Percentiles rank a stretch among this genome's conserved stretches.
phyloP scores from a whole-genome alignment of 2,113 vertebrate genomes.

The Perognathus longimembris region DNA sequence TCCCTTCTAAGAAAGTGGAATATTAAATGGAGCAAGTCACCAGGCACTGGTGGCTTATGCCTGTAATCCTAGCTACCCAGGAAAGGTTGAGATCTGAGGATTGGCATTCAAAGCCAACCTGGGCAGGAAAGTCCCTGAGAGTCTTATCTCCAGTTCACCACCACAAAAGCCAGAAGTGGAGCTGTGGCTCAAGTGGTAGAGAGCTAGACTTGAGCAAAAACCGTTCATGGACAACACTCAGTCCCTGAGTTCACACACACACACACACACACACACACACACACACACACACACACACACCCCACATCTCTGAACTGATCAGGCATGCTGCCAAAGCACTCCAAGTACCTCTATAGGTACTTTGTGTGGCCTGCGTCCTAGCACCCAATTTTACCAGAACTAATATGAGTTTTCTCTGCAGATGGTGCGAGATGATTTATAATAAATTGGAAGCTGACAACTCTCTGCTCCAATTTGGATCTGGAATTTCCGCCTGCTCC shows the following conservation, averaged over 20 bases:
- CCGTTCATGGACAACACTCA: not conserved
- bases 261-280: too few relatives aligned
- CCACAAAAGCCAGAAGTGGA: too few relatives aligned
- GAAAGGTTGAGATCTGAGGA: too few relatives aligned
- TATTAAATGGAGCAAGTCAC: too few relatives aligned
- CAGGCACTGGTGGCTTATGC: too few relatives aligned
- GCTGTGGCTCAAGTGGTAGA: too few relatives aligned
- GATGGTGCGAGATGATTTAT: slow-evolving; percentile 28
- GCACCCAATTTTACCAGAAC: slow-evolving; percentile 36
- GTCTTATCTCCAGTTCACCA: too few relatives aligned
- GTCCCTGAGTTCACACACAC: too few relatives aligned
- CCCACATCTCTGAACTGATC: not conserved
- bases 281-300: too few relatives aligned
- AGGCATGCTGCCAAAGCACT: not conserved
- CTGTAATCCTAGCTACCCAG: too few relatives aligned
- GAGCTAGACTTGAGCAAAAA: not conserved
- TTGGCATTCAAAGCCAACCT: too few relatives aligned
- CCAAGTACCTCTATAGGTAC: not conserved
- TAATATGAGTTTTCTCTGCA: slow-evolving; percentile 3
- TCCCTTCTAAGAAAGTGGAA: slow-evolving; percentile 49
- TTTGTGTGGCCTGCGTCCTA: not conserved
- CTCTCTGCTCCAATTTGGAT: not conserved
- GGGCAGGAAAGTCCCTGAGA: too few relatives aligned
- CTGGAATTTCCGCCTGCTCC: not conserved
- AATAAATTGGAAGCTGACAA: not conserved